A percentile compares a stretch with the other conserved stretches of the same genome.
Conservation (phyloP, 2,797 vertebrate genomes). For the Anguilla pacifica region DNA sequence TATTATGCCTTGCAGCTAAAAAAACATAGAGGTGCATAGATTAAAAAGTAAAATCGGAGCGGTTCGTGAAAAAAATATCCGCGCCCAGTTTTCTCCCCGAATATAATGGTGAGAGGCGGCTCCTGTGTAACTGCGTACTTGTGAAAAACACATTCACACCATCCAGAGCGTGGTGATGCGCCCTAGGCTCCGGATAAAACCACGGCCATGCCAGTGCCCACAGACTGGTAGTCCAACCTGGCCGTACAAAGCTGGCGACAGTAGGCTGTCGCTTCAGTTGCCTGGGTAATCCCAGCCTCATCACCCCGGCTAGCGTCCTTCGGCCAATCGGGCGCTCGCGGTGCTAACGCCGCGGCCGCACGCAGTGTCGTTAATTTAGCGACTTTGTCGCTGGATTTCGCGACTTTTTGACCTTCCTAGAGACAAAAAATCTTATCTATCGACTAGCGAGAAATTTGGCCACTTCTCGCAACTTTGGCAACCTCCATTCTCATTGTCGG, state of each 20-base stretch:
- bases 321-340: neutral
- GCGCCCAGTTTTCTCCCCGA: neutral
- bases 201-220: neutral
- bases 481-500: no score
- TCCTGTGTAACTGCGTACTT: neutral
- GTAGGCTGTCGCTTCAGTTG: no score
- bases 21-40: neutral
- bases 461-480: no score
- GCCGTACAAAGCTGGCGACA: neutral
- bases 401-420: no score
- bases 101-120: neutral
- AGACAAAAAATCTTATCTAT: no score
- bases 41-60: no score
- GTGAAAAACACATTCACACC: neutral
- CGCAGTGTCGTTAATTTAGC: no score
- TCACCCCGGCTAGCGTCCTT: neutral
- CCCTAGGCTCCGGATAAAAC: neutral
- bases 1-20: neutral
- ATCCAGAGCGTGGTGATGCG: neutral
- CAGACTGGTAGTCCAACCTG: neutral
- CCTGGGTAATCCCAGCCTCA: neutral
- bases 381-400: no score
- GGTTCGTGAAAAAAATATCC: neutral
- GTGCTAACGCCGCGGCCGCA: no score
- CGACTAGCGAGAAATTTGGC: no score